phyloP scores from a whole-genome alignment of 2,888 invertebrate species.

The Homarus gammarus region DNA sequence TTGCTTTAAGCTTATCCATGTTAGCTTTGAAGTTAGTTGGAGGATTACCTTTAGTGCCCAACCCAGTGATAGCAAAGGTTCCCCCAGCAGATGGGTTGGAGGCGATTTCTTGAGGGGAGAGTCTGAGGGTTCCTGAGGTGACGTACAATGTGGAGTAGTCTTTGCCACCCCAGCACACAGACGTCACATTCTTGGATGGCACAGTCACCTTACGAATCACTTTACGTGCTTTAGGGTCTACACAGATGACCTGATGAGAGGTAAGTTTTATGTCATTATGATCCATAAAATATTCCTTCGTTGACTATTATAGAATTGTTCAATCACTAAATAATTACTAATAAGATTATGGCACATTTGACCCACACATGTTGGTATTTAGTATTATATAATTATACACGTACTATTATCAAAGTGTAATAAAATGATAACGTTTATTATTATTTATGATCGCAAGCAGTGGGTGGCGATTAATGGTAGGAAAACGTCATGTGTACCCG shows the following conservation, averaged over 20 bases:
- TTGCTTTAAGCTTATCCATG: slow-evolving; percentile 9
- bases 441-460: too few species aligned
- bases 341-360: not conserved
- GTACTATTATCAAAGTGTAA: not conserved
- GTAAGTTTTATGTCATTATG: too few species aligned
- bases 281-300: too few species aligned
- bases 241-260: slow-evolving; percentile 76
- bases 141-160: slow-evolving; percentile 79
- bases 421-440: too few species aligned
- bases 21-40: slow-evolving; percentile 25
- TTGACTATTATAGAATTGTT: too few species aligned
- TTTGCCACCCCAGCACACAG: slow-evolving; percentile 80
- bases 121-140: slow-evolving; percentile 77
- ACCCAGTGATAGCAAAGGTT: slow-evolving; percentile 61
- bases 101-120: slow-evolving; percentile 76
- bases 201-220: slow-evolving; percentile 78
- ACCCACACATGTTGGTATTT: not conserved
- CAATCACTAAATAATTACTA: not conserved
- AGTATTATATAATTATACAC: not conserved
- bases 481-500: too few species aligned
- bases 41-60: slow-evolving; percentile 52
- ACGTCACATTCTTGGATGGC: slow-evolving; percentile 78
- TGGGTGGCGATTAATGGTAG: too few species aligned
- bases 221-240: slow-evolving; percentile 74
- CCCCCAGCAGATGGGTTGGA: slow-evolving; percentile 55